Evolutionary conservation across 2,888 invertebrate genomes (phyloP).

Genomic region (Athalia rosae): DNA sequence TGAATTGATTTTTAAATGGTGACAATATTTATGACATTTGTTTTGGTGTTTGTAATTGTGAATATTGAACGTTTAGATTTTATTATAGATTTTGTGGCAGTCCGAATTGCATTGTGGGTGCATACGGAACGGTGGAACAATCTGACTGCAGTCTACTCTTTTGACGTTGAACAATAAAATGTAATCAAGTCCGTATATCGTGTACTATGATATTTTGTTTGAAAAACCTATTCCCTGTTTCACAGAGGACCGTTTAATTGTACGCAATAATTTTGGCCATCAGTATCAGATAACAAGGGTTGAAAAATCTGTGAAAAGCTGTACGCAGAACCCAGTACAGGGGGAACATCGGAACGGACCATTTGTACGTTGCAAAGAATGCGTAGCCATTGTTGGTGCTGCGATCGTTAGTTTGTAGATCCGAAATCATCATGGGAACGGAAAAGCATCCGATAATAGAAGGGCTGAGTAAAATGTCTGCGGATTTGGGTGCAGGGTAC

Average conservation of each 20-base stretch:
- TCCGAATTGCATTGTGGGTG: conserved; percentile 60
- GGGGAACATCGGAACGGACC: conserved; percentile 68
- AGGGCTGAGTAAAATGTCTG: conserved; percentile 72
- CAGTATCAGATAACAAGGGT: too few relatives aligned
- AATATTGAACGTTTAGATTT: conserved; percentile 43
- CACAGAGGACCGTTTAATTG: too few relatives aligned
- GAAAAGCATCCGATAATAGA: conserved; percentile 74
- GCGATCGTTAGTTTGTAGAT: conserved; percentile 72
- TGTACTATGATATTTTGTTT: neutral
- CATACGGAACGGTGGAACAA: conserved; percentile 58
- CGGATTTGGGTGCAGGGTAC: conserved; percentile 73
- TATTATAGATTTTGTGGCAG: conserved; percentile 64
- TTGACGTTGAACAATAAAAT: conserved; percentile 18
- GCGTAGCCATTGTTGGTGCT: conserved; percentile 74
- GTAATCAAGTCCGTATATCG: conserved; percentile 14
- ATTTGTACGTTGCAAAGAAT: conserved; percentile 70
- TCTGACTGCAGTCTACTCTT: conserved; percentile 46
- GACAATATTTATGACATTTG: conserved; percentile 49
- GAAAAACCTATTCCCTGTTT: conserved; percentile 24
- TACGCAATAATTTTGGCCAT: too few relatives aligned
- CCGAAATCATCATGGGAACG: conserved; percentile 74
- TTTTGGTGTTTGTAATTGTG: conserved; percentile 7
- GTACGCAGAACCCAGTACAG: conserved; percentile 43
- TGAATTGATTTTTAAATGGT: conserved; percentile 52
- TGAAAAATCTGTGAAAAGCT: neutral